Percentiles rank a stretch among this genome's conserved stretches.
Conservation (phyloP, 2,888 invertebrate genomes). For the Luperina testacea region DNA sequence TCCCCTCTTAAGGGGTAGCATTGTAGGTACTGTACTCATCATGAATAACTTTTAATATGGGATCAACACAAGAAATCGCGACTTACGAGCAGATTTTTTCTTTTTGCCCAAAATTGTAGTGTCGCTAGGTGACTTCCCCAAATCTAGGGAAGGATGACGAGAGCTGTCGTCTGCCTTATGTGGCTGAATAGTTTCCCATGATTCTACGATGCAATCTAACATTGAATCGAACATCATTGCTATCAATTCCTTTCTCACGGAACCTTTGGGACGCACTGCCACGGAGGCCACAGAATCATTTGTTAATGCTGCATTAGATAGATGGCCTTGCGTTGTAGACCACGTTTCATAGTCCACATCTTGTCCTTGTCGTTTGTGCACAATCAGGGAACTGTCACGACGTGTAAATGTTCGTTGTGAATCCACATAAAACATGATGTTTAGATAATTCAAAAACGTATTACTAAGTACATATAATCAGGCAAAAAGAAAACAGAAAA, state of each 20-base stretch:
- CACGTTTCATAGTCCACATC: constrained; percentile 66
- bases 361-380: constrained; percentile 56
- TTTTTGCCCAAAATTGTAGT: constrained; percentile 73
- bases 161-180: constrained; percentile 70
- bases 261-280: constrained; percentile 69
- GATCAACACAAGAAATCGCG: neutral
- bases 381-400: constrained; percentile 82
- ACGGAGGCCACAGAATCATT: constrained; percentile 72
- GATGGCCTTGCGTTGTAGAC: constrained; percentile 66
- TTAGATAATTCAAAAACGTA: constrained; percentile 11
- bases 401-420: constrained; percentile 81
- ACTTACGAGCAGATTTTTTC: constrained; percentile 69
- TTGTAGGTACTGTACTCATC: neutral
- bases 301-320: constrained; percentile 65
- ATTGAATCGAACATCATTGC: constrained; percentile 83
- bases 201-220: constrained; percentile 80
- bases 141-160: constrained; percentile 56
- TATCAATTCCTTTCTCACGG: constrained; percentile 80
- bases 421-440: constrained; percentile 81
- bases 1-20: neutral
- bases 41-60: neutral
- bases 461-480: neutral
- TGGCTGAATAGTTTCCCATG: constrained; percentile 79
- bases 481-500: neutral
- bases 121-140: constrained; percentile 76